phyloP scores from a whole-genome alignment of 2,797 vertebrate genomes.

The Apogon hyalosoma region DNA sequence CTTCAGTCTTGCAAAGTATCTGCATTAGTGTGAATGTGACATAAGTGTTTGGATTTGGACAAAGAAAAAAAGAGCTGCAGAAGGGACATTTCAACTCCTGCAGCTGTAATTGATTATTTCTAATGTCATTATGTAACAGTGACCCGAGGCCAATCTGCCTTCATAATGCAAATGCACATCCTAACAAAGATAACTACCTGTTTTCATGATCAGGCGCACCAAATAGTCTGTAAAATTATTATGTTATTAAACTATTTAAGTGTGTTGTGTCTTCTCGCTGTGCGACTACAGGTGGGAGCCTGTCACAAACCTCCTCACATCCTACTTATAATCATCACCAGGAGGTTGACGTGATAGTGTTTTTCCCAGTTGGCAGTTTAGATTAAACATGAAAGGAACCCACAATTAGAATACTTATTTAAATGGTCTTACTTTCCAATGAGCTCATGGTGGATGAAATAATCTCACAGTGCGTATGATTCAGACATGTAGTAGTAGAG shows the following conservation, averaged over 20 bases:
- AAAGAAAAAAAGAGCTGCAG: no score
- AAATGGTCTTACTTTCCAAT: conserved; percentile 50
- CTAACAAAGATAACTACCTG: not conserved
- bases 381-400: conserved; percentile 49
- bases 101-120: no score
- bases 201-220: not conserved
- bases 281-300: conserved; percentile 40
- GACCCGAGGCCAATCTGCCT: no score
- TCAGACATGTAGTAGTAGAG: conserved; percentile 27
- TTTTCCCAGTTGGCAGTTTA: conserved; percentile 35
- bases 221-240: not conserved
- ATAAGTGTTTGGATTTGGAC: no score
- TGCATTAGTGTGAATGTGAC: no score
- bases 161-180: not conserved
- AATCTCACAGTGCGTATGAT: conserved; percentile 29
- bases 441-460: conserved; percentile 61
- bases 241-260: conserved; percentile 12
- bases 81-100: no score
- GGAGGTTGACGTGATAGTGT: conserved; percentile 36
- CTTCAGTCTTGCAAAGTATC: no score
- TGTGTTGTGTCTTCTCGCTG: not conserved
- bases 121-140: no score
- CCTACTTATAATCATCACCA: conserved; percentile 46
- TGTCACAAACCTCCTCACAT: conserved; percentile 41
- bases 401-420: conserved; percentile 32